Percentiles rank a stretch among this genome's conserved stretches.
phyloP scores from a whole-genome alignment of 2,797 vertebrate species.

The Varecia variegata region DNA sequence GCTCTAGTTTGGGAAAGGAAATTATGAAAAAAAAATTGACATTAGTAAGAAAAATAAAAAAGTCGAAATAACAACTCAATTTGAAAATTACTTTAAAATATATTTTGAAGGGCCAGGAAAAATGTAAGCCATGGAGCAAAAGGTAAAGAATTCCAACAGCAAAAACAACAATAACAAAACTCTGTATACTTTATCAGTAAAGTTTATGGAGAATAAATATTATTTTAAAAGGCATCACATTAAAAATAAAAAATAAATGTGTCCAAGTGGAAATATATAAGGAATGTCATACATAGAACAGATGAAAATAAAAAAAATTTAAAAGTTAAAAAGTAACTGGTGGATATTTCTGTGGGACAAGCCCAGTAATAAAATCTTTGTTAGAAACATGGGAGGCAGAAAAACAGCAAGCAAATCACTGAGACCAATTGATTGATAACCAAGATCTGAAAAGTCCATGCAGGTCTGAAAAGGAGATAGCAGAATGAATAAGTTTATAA shows the following conservation, averaged over 20 bases:
- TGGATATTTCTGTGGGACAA: not conserved
- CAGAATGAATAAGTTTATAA: conserved; percentile 25
- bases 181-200: not conserved
- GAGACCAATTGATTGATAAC: conserved; percentile 15
- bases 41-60: not conserved
- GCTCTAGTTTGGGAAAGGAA: not conserved
- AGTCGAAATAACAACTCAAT: not conserved
- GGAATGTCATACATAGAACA: not conserved
- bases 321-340: not conserved
- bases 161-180: not conserved
- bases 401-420: not conserved
- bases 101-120: not conserved
- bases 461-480: not conserved
- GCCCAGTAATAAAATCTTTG: not conserved
- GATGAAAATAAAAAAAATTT: not conserved
- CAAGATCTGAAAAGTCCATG: not conserved
- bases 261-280: not conserved
- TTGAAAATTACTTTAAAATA: not conserved
- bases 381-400: not conserved
- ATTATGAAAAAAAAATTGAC: not conserved
- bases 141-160: not conserved
- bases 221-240: not conserved
- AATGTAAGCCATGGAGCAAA: not conserved
- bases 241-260: conserved; percentile 6
- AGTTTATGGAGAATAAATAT: not conserved